Conservation (phyloP, 2,113 vertebrate species). For the Notothenia rossii region DNA sequence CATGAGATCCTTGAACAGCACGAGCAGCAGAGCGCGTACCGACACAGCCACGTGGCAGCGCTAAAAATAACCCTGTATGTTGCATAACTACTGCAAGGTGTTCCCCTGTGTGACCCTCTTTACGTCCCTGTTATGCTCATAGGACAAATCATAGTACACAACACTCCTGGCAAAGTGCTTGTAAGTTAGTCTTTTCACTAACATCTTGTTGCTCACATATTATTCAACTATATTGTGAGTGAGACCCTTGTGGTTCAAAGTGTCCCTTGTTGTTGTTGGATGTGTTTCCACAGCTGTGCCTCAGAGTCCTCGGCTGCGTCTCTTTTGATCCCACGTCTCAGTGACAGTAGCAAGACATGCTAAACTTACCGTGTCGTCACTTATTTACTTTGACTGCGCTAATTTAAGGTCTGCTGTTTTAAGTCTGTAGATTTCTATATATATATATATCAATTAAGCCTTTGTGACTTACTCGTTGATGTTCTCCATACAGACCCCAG, state of each 20-base stretch:
- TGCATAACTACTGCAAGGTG: constrained; percentile 67
- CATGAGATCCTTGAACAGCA: constrained; percentile 46
- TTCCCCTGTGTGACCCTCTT: constrained; percentile 58
- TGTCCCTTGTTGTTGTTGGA: constrained; percentile 12
- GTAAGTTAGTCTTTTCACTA: not conserved
- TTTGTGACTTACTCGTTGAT: not conserved
- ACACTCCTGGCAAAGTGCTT: not conserved
- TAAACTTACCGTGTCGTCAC: not conserved
- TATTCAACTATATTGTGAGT: not conserved
- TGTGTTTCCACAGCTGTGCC: constrained; percentile 49
- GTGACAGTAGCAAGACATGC: not conserved
- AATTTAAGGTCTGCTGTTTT: not conserved
- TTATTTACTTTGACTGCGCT: not conserved
- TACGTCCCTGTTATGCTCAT: not conserved
- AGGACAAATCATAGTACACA: constrained; percentile 1
- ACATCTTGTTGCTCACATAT: not conserved
- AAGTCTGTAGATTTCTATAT: not conserved
- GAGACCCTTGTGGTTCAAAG: constrained; percentile 20
- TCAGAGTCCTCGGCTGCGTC: constrained; percentile 17
- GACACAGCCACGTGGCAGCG: constrained; percentile 49
- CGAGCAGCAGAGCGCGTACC: constrained; percentile 45
- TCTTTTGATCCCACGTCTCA: constrained; percentile 27
- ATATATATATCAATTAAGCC: not conserved
- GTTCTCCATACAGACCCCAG: constrained; percentile 80
- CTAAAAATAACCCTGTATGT: constrained; percentile 80